phyloP scores from a whole-genome alignment of 2,113 vertebrate genomes.

The Cichladusa arquata region DNA sequence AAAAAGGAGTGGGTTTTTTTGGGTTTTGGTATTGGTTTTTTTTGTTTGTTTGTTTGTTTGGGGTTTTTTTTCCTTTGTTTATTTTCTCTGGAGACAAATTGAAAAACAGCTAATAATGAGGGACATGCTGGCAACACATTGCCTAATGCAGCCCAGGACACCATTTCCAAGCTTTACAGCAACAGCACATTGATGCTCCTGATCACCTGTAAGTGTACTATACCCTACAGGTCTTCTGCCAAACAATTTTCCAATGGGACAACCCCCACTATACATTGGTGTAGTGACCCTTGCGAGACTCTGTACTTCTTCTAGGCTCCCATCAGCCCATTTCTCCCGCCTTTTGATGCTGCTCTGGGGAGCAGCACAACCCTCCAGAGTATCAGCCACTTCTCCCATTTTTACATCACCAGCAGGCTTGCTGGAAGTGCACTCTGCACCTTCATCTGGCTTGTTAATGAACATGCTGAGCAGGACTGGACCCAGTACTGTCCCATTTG shows the following conservation, averaged over 20 bases:
- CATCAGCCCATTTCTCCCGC: fast-evolving
- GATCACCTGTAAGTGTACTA: background rate
- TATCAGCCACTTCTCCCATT: background rate
- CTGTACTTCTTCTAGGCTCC: background rate
- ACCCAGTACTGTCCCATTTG: fast-evolving
- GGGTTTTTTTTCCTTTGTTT: background rate
- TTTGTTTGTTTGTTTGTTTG: background rate
- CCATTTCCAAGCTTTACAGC: background rate
- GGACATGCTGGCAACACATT: background rate
- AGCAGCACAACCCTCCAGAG: fast-evolving
- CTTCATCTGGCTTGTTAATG: background rate
- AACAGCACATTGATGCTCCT: background rate
- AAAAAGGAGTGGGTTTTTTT: fast-evolving
- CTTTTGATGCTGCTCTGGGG: background rate
- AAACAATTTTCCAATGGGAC: background rate
- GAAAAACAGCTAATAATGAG: background rate
- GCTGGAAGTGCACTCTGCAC: background rate
- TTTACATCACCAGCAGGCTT: background rate
- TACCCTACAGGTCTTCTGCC: background rate
- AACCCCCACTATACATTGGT: fast-evolving
- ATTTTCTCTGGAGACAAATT: background rate
- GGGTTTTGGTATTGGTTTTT: too few species aligned
- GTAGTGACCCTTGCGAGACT: background rate
- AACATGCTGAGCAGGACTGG: background rate
- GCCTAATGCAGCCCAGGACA: background rate